Percentiles rank a stretch among this genome's conserved stretches.
These are phyloP conservation scores for Callimorpha dominula DNA, from an alignment of 2,888 invertebrate species.

Conservation along the genomic window DNA sequence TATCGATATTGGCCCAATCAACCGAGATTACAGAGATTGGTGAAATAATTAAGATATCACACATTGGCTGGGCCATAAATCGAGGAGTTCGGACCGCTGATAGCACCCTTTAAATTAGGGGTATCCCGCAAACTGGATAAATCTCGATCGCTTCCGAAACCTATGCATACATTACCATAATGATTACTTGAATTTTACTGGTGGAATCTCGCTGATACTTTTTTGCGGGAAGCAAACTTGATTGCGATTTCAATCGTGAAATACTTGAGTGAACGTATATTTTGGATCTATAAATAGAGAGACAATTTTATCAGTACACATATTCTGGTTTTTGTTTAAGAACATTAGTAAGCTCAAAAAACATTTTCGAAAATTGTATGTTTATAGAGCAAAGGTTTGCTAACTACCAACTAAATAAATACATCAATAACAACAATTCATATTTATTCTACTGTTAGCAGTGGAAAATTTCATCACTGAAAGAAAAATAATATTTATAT, in stretches of 20 bases:
- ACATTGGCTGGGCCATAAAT: constrained; percentile 62
- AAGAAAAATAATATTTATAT: no score
- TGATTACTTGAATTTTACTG: constrained; percentile 44
- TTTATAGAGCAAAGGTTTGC: no score
- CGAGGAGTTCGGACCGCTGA: constrained; percentile 42
- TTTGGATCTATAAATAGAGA: not conserved
- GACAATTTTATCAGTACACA: not conserved
- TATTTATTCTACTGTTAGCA: no score
- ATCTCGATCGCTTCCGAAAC: constrained; percentile 64
- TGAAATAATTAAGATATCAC: constrained; percentile 75
- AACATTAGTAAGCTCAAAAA: not conserved
- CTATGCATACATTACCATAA: constrained; percentile 71
- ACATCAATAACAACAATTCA: no score
- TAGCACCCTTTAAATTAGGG: constrained; percentile 50
- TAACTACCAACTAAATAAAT: no score
- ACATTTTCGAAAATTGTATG: no score
- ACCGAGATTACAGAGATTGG: constrained; percentile 54
- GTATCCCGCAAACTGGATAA: constrained; percentile 61
- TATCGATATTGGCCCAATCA: constrained; percentile 38
- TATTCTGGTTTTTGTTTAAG: not conserved
- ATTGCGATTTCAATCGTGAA: not conserved
- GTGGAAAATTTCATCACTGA: no score
- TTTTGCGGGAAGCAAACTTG: constrained; percentile 21
- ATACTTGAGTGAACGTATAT: not conserved
- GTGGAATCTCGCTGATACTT: constrained; percentile 35